phyloP scores from a whole-genome alignment of 2,797 vertebrate species.

The Tolypeutes matacus region DNA sequence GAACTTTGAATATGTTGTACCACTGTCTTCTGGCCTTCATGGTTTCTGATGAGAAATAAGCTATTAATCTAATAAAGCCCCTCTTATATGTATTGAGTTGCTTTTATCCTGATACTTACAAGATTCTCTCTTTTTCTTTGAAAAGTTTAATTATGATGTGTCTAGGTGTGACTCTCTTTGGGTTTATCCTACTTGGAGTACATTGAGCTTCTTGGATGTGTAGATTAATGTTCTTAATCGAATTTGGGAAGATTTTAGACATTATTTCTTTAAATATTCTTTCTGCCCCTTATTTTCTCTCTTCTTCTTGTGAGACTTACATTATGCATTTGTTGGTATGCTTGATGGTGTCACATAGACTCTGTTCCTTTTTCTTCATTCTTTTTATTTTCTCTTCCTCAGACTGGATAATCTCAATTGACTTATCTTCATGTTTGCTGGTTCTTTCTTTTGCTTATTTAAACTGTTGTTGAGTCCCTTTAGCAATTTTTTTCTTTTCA shows the following conservation, averaged over 20 bases:
- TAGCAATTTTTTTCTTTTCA: neutral
- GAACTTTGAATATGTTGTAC: no score
- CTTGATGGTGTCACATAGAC: neutral
- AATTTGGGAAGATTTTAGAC: neutral
- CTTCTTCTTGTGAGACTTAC: neutral
- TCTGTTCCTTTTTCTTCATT: neutral
- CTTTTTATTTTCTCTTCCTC: neutral
- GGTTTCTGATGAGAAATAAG: no score
- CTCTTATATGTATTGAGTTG: no score
- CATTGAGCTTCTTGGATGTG: no score
- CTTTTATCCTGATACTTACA: no score
- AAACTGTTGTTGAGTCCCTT: neutral
- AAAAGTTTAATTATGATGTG: no score
- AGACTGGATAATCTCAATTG: neutral
- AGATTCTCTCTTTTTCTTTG: no score
- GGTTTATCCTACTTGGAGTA: no score
- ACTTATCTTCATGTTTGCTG: neutral
- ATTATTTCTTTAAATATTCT: neutral
- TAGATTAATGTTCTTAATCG: no score
- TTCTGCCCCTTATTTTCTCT: neutral
- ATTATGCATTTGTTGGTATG: neutral
- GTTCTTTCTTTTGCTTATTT: neutral
- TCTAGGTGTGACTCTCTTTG: no score
- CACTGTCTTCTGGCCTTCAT: no score
- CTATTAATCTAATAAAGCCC: no score